Conservation (phyloP, 64 coral and sea anemone species). For the Catalaphyllia jardinei region DNA sequence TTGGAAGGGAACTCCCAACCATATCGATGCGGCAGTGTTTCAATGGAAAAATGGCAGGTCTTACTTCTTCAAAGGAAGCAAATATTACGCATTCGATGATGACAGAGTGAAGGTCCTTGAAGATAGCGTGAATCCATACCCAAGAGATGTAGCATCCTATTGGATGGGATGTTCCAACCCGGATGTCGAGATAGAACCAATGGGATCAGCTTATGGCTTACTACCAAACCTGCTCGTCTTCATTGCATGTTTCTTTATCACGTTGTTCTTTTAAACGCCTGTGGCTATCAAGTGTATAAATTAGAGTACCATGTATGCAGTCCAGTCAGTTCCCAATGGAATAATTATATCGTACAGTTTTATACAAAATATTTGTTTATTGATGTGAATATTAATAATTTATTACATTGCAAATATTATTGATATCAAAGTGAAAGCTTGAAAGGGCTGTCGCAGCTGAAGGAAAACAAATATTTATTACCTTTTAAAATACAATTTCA, state of each 20-base stretch:
- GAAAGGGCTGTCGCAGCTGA: neutral
- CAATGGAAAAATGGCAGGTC: constrained; percentile 46
- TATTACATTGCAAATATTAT: neutral
- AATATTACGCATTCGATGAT: constrained; percentile 30
- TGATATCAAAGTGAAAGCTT: neutral
- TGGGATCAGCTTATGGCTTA: neutral
- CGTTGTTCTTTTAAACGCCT: neutral
- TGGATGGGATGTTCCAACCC: constrained; percentile 34
- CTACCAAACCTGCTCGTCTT: constrained; percentile 17
- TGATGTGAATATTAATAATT: neutral
- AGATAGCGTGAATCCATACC: constrained; percentile 7
- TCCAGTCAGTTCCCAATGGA: neutral
- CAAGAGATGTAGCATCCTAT: constrained; percentile 31
- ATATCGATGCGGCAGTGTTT: constrained; percentile 33
- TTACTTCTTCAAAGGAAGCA: constrained; percentile 36
- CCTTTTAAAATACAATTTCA: neutral
- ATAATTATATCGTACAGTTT: neutral
- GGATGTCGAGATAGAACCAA: neutral
- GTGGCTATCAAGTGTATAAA: neutral
- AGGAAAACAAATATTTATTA: neutral
- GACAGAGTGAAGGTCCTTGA: neutral
- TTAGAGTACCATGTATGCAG: neutral
- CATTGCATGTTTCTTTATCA: neutral
- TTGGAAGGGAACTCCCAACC: constrained; percentile 33
- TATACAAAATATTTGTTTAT: neutral